These are phyloP conservation scores for Meta bourneti DNA, from an alignment of 2,888 invertebrate species.

Conservation along the genomic window DNA sequence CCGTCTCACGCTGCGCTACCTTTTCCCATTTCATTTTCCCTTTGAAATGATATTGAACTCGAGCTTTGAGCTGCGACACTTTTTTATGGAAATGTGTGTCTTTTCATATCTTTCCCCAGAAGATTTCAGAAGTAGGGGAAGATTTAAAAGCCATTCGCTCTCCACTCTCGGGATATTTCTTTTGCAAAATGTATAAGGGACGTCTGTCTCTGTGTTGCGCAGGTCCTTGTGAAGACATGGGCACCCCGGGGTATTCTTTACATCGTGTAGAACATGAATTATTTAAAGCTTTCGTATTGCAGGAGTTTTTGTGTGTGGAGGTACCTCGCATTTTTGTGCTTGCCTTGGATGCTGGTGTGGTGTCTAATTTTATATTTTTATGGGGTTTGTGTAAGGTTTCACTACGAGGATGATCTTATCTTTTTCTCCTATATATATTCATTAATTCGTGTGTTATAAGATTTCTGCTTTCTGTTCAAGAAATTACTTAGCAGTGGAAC, in stretches of 20 bases:
- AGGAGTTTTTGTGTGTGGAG: neutral
- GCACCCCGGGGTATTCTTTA: conserved; percentile 49
- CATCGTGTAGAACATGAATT: conserved; percentile 63
- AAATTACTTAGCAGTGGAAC: no score
- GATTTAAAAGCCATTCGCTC: conserved; percentile 66
- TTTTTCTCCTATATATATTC: no score
- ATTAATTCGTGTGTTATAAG: no score
- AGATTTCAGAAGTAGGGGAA: conserved; percentile 41
- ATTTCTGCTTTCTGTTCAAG: no score
- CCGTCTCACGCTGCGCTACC: neutral
- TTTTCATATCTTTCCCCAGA: conserved; percentile 33
- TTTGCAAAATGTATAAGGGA: conserved; percentile 67
- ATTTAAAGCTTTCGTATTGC: conserved; percentile 34
- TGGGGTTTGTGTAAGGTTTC: no score
- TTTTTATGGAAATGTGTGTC: conserved; percentile 61
- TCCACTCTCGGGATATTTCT: conserved; percentile 1
- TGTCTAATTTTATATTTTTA: neutral
- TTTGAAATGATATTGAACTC: conserved; percentile 58
- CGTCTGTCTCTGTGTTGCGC: neutral
- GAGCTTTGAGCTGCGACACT: conserved; percentile 45
- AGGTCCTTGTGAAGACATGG: neutral
- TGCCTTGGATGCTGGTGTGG: neutral
- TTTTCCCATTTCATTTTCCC: conserved; percentile 55
- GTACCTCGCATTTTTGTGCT: neutral
- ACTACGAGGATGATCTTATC: no score